Base-by-base conservation (phyloP, 2,888 invertebrate species). In the Eilema griseolum region DNA sequence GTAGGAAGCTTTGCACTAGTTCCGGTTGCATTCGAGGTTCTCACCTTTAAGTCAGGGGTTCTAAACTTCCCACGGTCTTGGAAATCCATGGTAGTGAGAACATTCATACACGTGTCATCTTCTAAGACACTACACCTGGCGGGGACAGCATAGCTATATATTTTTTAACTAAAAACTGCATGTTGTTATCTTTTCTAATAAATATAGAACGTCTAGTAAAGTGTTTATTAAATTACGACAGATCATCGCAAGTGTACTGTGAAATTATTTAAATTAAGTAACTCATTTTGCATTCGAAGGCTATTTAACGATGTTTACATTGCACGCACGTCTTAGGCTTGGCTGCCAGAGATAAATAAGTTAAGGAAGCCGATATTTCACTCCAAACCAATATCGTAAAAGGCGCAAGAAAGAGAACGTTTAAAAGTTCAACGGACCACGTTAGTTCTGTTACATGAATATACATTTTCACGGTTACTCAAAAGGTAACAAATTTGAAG, bases 371-470 rank as follows among this genome's bases (percentile, higher is more conserved):
- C 89, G 87, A 91, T 92, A 91, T 91, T 92, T 92, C 90, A 92
- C 90, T 92, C 89, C 80, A 80, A 89, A 88, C 91, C 92, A 92
- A 93, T 93, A 91, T 89, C 90, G 88, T 91, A 88, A 92, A 89
- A 88, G 87, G 87, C 85, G 75, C 79, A 82, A 82, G 86, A 85
- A 86, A 85, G 81, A 85, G 85, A 85, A 77, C 85, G 86, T 80
- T 88, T 87, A 87, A 87, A 89, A 86, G 79, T 84, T 84, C 76
- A 70, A 73, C 77, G 73, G 71, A 67, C 59, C 66, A 72, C 77
- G 66, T 76, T 79, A 79, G 75, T 82, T 77, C 70, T 73, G 66
- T 66, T 62, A 67, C 69, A 71, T 71, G 68, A 16, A 28, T 26
- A 79, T 69, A 73, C 71, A 69, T 75, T 63, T n/a, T 59, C 56